Conservation (phyloP, 2,113 vertebrate species). For the Muntiacus muntjak region DNA sequence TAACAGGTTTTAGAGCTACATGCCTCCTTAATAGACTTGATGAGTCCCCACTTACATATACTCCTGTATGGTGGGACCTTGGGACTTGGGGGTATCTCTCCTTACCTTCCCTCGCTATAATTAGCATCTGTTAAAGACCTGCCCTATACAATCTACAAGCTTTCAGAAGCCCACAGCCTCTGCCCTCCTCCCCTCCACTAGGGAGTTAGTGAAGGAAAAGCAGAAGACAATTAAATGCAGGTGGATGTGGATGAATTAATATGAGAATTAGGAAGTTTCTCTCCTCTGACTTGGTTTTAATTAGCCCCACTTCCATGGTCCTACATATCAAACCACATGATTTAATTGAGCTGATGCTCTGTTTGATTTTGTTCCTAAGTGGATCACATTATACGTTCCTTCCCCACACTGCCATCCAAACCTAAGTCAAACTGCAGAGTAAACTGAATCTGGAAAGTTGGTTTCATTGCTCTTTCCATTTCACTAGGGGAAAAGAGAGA, state of each 20-base stretch:
- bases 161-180: slow-evolving; percentile 17
- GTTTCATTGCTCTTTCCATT: not conserved
- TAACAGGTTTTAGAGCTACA: not conserved
- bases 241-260: slow-evolving; percentile 51
- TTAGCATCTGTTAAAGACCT: not conserved
- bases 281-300: slow-evolving; percentile 57
- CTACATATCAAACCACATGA: slow-evolving; percentile 43
- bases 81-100: not conserved
- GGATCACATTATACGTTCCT: slow-evolving; percentile 29
- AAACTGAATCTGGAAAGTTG: not conserved
- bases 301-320: slow-evolving; percentile 28
- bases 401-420: not conserved
- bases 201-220: slow-evolving; percentile 9
- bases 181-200: not conserved
- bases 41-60: not conserved
- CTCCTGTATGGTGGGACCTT: not conserved
- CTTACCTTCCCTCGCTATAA: slow-evolving; percentile 34
- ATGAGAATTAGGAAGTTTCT: slow-evolving; percentile 51
- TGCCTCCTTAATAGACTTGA: not conserved
- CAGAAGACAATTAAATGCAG: slow-evolving; percentile 47
- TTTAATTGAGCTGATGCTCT: slow-evolving; percentile 48
- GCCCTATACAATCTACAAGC: not conserved
- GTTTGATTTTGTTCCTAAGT: slow-evolving; percentile 34
- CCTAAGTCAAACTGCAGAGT: not conserved
- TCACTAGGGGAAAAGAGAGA: not conserved